Base-by-base conservation (phyloP, 2,888 invertebrate species). In the Oeneis ivallda region DNA sequence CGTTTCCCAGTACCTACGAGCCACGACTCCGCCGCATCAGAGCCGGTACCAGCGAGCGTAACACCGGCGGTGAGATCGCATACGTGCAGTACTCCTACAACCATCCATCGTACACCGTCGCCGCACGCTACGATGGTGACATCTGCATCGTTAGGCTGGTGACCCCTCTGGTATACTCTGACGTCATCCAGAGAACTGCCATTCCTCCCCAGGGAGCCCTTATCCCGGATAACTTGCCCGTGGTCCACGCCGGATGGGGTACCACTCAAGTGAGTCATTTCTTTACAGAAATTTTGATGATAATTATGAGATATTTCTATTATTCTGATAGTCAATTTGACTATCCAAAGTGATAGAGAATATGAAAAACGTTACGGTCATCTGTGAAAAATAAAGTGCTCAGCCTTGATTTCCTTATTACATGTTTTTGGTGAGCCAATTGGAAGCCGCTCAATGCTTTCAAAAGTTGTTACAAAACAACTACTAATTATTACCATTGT, bases 1-100 rank as follows among this genome's bases (percentile, higher is more conserved):
- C 26, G 5, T 10, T 77, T 60, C 26, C 11, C 41, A 39, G 53
- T 6, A 9, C 8, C n/a, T 34, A n/a, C 34, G 34, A 37, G 1
- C 53, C 34, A n/a, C 34, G 11, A 1, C n/a, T 15, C 1, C 53
- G 53, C n/a, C 53, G 53, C n/a, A 34, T 53, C 13, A 13, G 53
- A 7, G 53, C 53, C 7, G 53, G 53, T n/a, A 34, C 53, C 2
- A 53, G 34, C 3, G n/a, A 32, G n/a, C 34, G 53, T n/a, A 53
- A 53, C n/a, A 9, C 13, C 15, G 53, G 53, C 13, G 53, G 53
- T 8, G 1, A 15, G 8, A 4, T 53, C 1, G 53, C 15, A 2
- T 53, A 53, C 34, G 2, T 53, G 1, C 2, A 53, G 34, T 1
- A 34, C 7, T 34, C 9, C 3, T 53, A 53, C 15, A 53, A 53